These are phyloP conservation scores for Halotydeus destructor DNA, from an alignment of 1,140 invertebrate species.

Conservation along the genomic window DNA sequence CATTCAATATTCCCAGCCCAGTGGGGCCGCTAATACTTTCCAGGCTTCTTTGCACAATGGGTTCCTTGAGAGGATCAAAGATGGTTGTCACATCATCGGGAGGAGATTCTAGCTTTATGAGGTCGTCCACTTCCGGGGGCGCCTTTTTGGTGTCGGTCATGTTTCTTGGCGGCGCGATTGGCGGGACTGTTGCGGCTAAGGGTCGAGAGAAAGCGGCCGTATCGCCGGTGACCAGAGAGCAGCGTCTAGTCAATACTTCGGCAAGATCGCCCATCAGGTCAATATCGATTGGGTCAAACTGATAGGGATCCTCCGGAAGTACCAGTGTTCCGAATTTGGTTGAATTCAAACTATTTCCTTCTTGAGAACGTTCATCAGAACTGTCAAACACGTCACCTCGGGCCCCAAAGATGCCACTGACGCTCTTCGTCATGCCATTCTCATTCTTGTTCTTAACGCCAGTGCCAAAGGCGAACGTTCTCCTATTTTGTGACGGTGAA, in stretches of 20 bases:
- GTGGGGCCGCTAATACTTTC: no score
- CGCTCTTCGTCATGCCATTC: conserved; percentile 7
- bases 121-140: not conserved
- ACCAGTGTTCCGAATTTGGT: conserved; percentile 20
- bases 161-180: not conserved
- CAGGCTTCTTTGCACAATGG: no score
- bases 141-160: not conserved
- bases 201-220: not conserved
- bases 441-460: not conserved
- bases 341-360: not conserved
- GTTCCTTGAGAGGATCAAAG: conserved; percentile 2
- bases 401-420: conserved; percentile 4
- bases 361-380: conserved; percentile 5
- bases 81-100: not conserved
- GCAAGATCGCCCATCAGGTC: conserved; percentile 42
- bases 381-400: not conserved
- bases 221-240: conserved; percentile 2
- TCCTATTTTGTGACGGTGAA: no score
- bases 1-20: no score
- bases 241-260: conserved; percentile 31
- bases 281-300: conserved; percentile 30
- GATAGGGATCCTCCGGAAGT: conserved; percentile 30
- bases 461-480: not conserved
- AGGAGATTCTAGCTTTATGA: conserved; percentile 2
- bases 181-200: not conserved